These are phyloP conservation scores for Diploscapter pachys DNA, from an alignment of 1,140 invertebrate genomes.

Conservation along the genomic window DNA sequence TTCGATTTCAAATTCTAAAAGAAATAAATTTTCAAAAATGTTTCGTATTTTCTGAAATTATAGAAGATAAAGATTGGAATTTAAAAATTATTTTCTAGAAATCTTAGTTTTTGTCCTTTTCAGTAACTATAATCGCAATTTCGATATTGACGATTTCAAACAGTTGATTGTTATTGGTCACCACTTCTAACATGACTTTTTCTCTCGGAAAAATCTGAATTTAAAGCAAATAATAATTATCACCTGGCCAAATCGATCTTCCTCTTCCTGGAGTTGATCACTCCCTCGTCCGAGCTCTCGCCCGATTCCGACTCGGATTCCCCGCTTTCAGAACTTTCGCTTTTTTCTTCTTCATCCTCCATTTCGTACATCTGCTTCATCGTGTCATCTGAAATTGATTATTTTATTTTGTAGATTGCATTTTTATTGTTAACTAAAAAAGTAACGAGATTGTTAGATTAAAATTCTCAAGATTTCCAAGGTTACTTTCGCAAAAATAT, in stretches of 20 bases:
- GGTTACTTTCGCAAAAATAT: no score
- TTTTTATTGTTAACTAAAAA: no score
- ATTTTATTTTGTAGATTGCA: no score
- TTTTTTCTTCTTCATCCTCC: slow-evolving; percentile 18
- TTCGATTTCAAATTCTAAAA: background rate
- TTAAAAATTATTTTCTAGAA: background rate
- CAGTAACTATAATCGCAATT: no score
- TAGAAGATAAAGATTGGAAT: background rate
- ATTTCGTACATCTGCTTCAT: slow-evolving; percentile 59
- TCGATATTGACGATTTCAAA: no score
- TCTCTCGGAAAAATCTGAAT: no score
- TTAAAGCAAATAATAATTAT: no score
- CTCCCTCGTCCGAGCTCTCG: background rate
- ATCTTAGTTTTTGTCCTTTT: no score
- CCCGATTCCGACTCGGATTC: slow-evolving; percentile 5
- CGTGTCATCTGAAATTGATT: slow-evolving; percentile 11
- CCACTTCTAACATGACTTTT: no score
- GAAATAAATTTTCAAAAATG: background rate
- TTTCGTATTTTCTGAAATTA: background rate
- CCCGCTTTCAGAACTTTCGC: background rate
- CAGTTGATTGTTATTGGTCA: no score
- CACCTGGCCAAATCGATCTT: slow-evolving; percentile 9
- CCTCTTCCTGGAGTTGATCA: background rate
- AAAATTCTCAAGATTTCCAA: no score
- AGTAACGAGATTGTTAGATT: no score